Base-by-base conservation (phyloP, 1,140 invertebrate species). In the Drosophila melanica region DNA sequence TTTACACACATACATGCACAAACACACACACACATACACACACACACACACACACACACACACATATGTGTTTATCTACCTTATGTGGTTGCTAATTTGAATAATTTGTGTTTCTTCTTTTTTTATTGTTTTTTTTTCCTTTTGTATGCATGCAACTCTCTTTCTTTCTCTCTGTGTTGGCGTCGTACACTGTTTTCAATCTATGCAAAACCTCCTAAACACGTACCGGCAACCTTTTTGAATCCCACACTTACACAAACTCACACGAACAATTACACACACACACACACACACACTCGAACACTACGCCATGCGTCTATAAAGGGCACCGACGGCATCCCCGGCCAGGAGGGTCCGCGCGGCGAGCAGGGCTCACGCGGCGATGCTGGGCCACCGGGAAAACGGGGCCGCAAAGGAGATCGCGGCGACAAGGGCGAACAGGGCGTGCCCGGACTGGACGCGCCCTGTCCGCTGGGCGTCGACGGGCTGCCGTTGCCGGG, bases 401-500 rank as follows among this genome's bases (percentile, higher is more conserved):
- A 97, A 93, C 94, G 97, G 89, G 98, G 98, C 47, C 94, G 96
- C 76, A 97, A 96, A 93, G 98, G 98, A 62, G 96, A 98, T 91
- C 95, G 95, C 90, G 98, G 98, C 58, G 95, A 96, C 82, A 98
- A 98, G 93, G 98, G 98, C 59, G 98, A 98, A 89, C 97, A 98
- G 93, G 90, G 91, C 78, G 97, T 98, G 73, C 98, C 98, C 12
- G 98, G 98, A 65, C 93, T 99, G 70, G 98, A 99, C 93, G 98
- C 98, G 39, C 98, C 98, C 2, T 99, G 98, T 94, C 98, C 98
- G 60, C 93, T 98, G 51, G 98, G 98, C 51, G 94, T 95, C 14
- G 98, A 99, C 93, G 98, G 98, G 66, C 93, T 99, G 79, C 98
- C 98, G 64, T 92, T 99, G 79, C 96, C 97, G 27, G 98, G 98